Conservation (phyloP, 2,113 vertebrate species). For the Neodontobutis hainanensis region DNA sequence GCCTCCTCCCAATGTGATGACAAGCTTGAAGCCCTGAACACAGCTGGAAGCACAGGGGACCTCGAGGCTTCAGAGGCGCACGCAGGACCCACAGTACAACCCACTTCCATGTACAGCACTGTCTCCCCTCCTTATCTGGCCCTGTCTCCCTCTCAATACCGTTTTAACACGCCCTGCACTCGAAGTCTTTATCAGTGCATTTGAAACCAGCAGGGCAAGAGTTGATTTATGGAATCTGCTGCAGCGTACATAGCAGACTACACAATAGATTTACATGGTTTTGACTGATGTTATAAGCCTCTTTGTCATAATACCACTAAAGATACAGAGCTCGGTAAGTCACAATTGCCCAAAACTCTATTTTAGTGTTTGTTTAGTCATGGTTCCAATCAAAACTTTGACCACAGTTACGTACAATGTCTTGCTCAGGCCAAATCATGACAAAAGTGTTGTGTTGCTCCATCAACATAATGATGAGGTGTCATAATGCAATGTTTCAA, state of each 20-base stretch:
- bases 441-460: too few relatives aligned
- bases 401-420: too few relatives aligned
- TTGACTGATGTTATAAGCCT: not conserved
- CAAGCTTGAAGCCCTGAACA: conserved; percentile 68
- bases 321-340: too few relatives aligned
- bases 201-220: conserved; percentile 27
- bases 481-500: too few relatives aligned
- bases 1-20: conserved; percentile 71
- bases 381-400: too few relatives aligned
- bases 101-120: conserved; percentile 55
- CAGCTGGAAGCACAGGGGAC: conserved; percentile 70
- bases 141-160: not conserved
- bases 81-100: conserved; percentile 53
- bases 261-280: not conserved
- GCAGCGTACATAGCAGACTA: not conserved
- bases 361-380: too few relatives aligned
- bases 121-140: conserved; percentile 24
- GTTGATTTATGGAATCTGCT: conserved; percentile 15
- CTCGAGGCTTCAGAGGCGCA: conserved; percentile 65
- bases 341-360: too few relatives aligned
- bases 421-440: too few relatives aligned
- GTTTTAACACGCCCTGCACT: conserved; percentile 31
- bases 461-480: too few relatives aligned
- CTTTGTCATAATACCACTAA: too few relatives aligned
- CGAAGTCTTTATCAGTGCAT: conserved; percentile 37